Conservation (phyloP, 2,797 vertebrate genomes). For the Acanthurus lineatus region DNA sequence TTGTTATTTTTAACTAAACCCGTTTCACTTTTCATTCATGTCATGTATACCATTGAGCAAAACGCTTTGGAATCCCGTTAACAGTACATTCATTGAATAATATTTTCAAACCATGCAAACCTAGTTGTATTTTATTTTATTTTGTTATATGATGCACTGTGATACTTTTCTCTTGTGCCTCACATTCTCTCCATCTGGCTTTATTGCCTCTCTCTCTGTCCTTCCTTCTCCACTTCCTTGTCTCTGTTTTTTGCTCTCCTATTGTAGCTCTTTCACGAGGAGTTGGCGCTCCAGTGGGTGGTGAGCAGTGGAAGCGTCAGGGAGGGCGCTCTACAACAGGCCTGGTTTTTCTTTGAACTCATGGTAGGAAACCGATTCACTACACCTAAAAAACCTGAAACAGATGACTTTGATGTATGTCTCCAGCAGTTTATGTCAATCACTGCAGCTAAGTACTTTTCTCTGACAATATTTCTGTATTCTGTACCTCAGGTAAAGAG, state of each 20-base stretch:
- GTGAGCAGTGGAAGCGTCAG: constrained; percentile 98
- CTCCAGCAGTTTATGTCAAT: neutral
- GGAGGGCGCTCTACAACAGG: constrained; percentile 96
- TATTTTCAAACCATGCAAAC: constrained; percentile 9
- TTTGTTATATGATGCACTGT: constrained; percentile 2
- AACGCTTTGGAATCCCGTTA: constrained; percentile 14
- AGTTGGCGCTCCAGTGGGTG: constrained; percentile 98
- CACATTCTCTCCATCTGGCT: constrained; percentile 54
- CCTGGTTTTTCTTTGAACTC: constrained; percentile 99
- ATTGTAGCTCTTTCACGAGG: constrained; percentile 96
- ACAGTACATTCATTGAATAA: neutral
- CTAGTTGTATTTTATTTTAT: neutral
- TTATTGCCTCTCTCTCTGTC: constrained; percentile 16
- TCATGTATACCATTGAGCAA: neutral
- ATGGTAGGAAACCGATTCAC: constrained; percentile 95
- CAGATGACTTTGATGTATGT: too few species aligned
- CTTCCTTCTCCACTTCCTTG: constrained; percentile 18
- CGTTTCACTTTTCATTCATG: constrained; percentile 2
- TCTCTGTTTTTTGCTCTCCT: constrained; percentile 23
- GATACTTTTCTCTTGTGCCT: constrained; percentile 34
- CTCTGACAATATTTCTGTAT: neutral
- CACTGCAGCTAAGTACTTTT: neutral
- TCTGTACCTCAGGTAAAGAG: constrained; percentile 92
- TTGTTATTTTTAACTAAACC: neutral
- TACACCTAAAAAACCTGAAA: neutral